phyloP scores from a whole-genome alignment of 2,888 invertebrate species.

The Drosophila bunnanda region DNA sequence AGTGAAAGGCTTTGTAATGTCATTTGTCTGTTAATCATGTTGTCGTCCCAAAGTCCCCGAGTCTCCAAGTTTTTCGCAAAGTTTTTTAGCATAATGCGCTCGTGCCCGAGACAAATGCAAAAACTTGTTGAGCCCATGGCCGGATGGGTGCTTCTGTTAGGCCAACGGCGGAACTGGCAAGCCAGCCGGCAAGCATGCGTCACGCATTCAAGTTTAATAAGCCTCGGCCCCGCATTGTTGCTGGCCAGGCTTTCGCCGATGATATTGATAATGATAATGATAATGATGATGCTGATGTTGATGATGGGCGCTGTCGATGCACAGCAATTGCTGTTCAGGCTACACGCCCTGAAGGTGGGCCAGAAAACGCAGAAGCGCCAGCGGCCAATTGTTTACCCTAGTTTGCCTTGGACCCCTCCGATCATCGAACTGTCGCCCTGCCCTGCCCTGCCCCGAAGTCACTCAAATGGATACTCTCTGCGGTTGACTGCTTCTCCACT shows the following conservation, averaged over 20 bases:
- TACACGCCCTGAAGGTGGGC: constrained; percentile 28
- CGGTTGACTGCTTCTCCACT: constrained; percentile 42
- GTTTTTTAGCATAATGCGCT: constrained; percentile 71
- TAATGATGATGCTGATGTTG: constrained; percentile 14
- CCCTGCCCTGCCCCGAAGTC: constrained; percentile 29
- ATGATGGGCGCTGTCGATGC: constrained; percentile 18
- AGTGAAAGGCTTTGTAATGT: constrained; percentile 75
- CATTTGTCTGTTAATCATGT: constrained; percentile 77
- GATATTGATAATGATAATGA: neutral
- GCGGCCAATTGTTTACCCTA: constrained; percentile 24
- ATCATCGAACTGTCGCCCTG: constrained; percentile 1
- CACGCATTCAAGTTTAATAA: constrained; percentile 70
- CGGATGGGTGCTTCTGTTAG: constrained; percentile 4
- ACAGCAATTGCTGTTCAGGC: constrained; percentile 20
- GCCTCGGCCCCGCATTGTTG: constrained; percentile 41
- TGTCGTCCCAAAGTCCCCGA: constrained; percentile 53
- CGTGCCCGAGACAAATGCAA: constrained; percentile 61
- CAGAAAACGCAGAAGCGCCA: constrained; percentile 29
- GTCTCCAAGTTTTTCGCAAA: constrained; percentile 59
- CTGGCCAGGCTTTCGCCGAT: constrained; percentile 37
- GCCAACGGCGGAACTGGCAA: constrained; percentile 11
- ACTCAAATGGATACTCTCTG: constrained; percentile 63
- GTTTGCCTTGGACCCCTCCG: neutral
- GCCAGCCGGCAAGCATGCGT: constrained; percentile 56
- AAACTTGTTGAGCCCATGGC: constrained; percentile 66